Base-by-base conservation (phyloP, 53 echinoderm and acorn worm species). In the Apostichopus leukothele region DNA sequence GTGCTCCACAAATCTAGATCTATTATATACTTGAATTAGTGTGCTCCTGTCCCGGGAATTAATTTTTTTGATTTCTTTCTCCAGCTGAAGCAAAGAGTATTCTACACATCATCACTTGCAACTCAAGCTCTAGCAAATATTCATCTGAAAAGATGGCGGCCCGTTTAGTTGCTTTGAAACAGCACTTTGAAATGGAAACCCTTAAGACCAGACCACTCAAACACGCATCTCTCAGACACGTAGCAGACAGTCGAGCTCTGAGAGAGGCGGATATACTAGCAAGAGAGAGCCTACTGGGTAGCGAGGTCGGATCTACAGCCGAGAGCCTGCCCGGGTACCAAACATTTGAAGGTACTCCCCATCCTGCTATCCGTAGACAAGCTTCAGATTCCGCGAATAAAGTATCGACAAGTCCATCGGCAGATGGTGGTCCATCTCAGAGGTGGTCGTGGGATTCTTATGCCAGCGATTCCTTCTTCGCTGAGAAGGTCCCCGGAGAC, bases 141-240 rank as follows among this genome's bases (percentile, higher is more conserved):
- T 12, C 76, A 7, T n/a, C 88, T 8, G 84, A 92, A 83, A 88
- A 75, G 60, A 61, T 91, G 10, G 90, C 93, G 11, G 52, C 77
- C 21, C 88, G 91, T 9, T 83, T 96, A 1, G 93, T 91, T 1
- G 93, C 96, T 59, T 90, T 96, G 76, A 93, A 92, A 60, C 89
- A 94, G 76, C 94, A 93, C 93, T 91, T 96, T 80, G 79, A 90
- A 51, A 89, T 93, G 67, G 52, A 78, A 7, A 88, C 93, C 14
- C 73, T 96, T 16, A 91, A 90, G 81, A 84, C 94, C 10, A 86
- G 54, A 52, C 94, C 94, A 21, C 88, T 96, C n/a, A 85, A 83
- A 78, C 92, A 90, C 87, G 87, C 92, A 53, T 92, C 92, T 79
- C 91, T 96, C 39, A 79, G 87, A 53, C 96, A 96, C 79, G 87